A percentile compares a stretch with the other conserved stretches of the same genome.
phyloP scores from a whole-genome alignment of 2,113 vertebrate genomes.

The Toxotes jaculatrix region DNA sequence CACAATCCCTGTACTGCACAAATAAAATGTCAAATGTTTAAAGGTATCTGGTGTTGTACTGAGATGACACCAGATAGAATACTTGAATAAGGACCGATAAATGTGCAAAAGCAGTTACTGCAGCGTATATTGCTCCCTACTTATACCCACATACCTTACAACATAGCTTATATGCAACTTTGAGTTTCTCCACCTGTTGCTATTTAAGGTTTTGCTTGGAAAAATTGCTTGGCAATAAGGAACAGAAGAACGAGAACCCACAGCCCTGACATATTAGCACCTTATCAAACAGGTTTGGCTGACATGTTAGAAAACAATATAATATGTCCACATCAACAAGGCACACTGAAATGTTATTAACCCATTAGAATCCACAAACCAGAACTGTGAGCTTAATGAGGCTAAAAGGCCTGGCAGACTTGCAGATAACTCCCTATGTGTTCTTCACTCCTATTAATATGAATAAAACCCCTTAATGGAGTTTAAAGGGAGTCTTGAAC shows the following conservation, averaged over 20 bases:
- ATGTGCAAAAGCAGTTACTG: background rate
- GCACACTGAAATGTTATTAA: background rate
- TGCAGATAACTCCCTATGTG: background rate
- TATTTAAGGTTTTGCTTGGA: background rate
- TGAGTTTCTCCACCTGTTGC: background rate
- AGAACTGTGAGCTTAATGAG: constrained; percentile 29
- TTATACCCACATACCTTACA: background rate
- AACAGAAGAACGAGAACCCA: background rate
- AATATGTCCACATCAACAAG: background rate
- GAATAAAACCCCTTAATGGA: background rate
- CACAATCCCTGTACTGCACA: constrained; percentile 4
- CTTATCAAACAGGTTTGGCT: constrained; percentile 11
- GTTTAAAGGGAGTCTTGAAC: background rate
- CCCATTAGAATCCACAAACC: constrained; percentile 5
- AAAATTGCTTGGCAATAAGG: background rate
- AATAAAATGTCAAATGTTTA: constrained; percentile 8
- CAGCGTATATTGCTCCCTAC: background rate
- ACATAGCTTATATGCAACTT: background rate
- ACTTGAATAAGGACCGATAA: background rate
- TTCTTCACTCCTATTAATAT: background rate
- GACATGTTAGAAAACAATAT: background rate
- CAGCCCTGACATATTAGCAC: constrained; percentile 1
- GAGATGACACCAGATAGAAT: constrained; percentile 3
- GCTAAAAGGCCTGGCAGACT: background rate
- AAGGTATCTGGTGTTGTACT: background rate